Evolutionary conservation across 1,140 invertebrate genomes (phyloP).

Genomic region (Microplitis mediator): DNA sequence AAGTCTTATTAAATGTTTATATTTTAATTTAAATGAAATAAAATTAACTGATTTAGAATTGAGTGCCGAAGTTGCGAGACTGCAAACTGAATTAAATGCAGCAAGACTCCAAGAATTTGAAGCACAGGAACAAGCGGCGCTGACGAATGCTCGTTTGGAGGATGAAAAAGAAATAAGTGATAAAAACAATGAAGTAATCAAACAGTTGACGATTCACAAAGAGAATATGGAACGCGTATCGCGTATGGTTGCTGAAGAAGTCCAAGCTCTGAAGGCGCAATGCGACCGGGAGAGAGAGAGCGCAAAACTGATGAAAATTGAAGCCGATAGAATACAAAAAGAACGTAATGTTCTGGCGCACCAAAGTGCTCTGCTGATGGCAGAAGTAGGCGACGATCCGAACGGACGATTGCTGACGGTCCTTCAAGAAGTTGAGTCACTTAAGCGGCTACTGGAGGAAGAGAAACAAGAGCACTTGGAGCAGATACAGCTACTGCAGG

Average conservation of each 20-base stretch:
- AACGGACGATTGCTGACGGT: conserved; percentile 64
- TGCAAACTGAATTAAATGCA: conserved; percentile 72
- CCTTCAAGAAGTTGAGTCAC: conserved; percentile 68
- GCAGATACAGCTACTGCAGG: conserved; percentile 66
- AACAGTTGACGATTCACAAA: conserved; percentile 64
- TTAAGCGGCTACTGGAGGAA: conserved; percentile 67
- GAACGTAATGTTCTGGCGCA: conserved; percentile 71
- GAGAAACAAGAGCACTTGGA: conserved; percentile 64
- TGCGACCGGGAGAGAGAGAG: conserved; percentile 67
- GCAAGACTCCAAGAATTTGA: conserved; percentile 73
- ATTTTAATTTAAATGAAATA: not conserved
- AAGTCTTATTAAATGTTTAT: too few relatives aligned
- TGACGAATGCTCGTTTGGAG: conserved; percentile 64
- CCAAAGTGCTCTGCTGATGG: conserved; percentile 71
- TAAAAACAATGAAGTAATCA: conserved; percentile 58
- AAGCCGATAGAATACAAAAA: conserved; percentile 63
- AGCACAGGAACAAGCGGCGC: conserved; percentile 67
- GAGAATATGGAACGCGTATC: conserved; percentile 69
- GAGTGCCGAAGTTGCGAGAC: conserved; percentile 67
- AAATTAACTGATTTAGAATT: conserved; percentile 58
- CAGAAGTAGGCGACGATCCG: conserved; percentile 63
- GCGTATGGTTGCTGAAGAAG: conserved; percentile 70
- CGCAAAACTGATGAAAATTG: conserved; percentile 61
- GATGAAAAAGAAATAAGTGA: conserved; percentile 42
- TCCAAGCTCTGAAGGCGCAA: conserved; percentile 66